phyloP scores from a whole-genome alignment of 2,888 invertebrate species.

The Callosobruchus maculatus region DNA sequence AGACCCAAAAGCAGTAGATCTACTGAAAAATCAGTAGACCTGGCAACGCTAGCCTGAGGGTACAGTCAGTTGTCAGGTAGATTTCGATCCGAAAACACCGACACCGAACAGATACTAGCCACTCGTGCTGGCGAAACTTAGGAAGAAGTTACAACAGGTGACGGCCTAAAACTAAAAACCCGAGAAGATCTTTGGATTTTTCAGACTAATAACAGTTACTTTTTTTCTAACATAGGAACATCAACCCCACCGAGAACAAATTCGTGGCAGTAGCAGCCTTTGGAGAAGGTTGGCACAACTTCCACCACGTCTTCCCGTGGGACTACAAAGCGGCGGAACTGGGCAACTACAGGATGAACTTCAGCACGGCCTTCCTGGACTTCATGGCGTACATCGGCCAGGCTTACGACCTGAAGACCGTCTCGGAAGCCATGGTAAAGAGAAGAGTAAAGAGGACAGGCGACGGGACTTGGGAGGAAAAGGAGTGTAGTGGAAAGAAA shows the following conservation, averaged over 20 bases:
- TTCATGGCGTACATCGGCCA: conserved; percentile 57
- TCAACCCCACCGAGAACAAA: conserved; percentile 76
- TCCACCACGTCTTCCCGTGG: conserved; percentile 91
- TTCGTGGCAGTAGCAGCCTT: conserved; percentile 68
- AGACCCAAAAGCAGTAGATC: too few relatives aligned
- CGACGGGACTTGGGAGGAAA: conserved; percentile 21
- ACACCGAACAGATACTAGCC: too few relatives aligned
- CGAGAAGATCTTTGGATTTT: too few relatives aligned
- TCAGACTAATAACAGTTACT: too few relatives aligned
- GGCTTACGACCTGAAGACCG: conserved; percentile 83
- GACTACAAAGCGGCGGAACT: conserved; percentile 89
- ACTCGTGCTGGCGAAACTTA: too few relatives aligned
- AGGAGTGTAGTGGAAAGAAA: neutral
- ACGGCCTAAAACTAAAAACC: too few relatives aligned
- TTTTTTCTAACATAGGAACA: conserved; percentile 54
- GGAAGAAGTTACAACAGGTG: too few relatives aligned
- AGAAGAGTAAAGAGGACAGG: conserved; percentile 55
- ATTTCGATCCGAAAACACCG: too few relatives aligned
- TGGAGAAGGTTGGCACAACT: conserved; percentile 93
- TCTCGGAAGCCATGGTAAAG: conserved; percentile 62
- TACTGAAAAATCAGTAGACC: too few relatives aligned
- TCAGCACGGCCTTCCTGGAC: conserved; percentile 40
- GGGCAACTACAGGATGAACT: conserved; percentile 50
- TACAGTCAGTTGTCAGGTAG: too few relatives aligned
- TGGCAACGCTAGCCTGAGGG: too few relatives aligned